Conservation (phyloP, 2,113 vertebrate species). For the Dinomys branickii region DNA sequence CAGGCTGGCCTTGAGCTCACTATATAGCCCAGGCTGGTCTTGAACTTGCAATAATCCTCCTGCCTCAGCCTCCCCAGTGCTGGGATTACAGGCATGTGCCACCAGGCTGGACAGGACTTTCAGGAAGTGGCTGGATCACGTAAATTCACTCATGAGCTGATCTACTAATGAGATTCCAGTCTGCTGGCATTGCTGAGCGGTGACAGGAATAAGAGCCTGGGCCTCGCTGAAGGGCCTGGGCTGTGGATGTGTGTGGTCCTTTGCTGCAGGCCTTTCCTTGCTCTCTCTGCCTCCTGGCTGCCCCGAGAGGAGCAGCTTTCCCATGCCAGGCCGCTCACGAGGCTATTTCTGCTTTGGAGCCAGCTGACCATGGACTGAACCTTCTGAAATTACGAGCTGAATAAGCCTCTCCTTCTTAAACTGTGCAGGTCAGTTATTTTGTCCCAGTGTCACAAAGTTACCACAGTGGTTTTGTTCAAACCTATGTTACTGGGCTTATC, state of each 20-base stretch:
- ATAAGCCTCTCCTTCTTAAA: neutral
- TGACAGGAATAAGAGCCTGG: neutral
- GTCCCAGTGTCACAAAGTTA: neutral
- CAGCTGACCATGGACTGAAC: neutral
- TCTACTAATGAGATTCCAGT: neutral
- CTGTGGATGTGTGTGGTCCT: neutral
- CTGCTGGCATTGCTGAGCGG: neutral
- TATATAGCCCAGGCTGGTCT: neutral
- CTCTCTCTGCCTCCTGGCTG: neutral
- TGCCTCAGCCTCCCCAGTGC: neutral
- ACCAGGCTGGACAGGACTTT: neutral
- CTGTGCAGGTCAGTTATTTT: neutral
- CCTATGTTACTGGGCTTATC: neutral
- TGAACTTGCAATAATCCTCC: neutral
- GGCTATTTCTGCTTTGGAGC: neutral
- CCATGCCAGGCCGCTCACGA: neutral
- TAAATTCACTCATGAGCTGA: neutral
- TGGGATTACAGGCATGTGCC: neutral
- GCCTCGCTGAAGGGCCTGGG: neutral
- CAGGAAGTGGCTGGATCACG: neutral
- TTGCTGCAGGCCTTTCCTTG: neutral
- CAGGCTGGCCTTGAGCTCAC: neutral
- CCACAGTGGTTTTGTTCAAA: constrained; percentile 24
- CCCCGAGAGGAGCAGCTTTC: neutral
- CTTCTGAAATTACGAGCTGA: neutral